These are phyloP conservation scores for Athripsodes cinereus DNA, from an alignment of 2,888 invertebrate genomes.

Conservation along the genomic window DNA sequence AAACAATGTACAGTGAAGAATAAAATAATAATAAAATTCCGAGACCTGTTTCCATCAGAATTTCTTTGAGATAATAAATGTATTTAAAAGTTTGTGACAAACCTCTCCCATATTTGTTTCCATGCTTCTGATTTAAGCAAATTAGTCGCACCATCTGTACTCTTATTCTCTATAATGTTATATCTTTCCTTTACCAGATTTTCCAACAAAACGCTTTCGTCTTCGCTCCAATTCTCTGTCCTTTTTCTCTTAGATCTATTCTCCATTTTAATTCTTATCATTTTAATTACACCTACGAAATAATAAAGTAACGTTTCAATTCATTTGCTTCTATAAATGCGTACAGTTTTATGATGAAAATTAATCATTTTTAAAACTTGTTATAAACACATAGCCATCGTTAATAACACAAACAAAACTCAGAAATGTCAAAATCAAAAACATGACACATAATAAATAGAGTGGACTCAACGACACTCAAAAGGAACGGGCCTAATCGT, in stretches of 20 bases:
- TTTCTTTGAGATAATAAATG: no score
- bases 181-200: conserved; percentile 19
- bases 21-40: no score
- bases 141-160: conserved; percentile 22
- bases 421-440: not conserved
- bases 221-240: conserved; percentile 25
- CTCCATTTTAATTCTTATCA: conserved; percentile 25
- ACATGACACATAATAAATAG: no score
- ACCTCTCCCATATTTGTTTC: conserved; percentile 26
- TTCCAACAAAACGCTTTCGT: conserved; percentile 20
- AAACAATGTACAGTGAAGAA: no score
- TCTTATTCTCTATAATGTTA: conserved; percentile 23
- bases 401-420: not conserved
- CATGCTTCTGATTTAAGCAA: conserved; percentile 25
- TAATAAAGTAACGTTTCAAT: no score
- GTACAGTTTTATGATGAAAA: not conserved
- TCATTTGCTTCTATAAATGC: not conserved
- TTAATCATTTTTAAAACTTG: no score
- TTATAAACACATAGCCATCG: no score
- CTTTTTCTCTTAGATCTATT: conserved; percentile 20
- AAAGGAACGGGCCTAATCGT: no score
- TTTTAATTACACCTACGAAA: conserved; percentile 3
- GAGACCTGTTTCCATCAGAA: no score
- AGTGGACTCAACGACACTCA: no score
- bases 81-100: no score